Evolutionary conservation across 1,140 invertebrate species (phyloP), one percentile per base, ranked within the genome.

Genomic region (Drosophila takahashii): DNA sequence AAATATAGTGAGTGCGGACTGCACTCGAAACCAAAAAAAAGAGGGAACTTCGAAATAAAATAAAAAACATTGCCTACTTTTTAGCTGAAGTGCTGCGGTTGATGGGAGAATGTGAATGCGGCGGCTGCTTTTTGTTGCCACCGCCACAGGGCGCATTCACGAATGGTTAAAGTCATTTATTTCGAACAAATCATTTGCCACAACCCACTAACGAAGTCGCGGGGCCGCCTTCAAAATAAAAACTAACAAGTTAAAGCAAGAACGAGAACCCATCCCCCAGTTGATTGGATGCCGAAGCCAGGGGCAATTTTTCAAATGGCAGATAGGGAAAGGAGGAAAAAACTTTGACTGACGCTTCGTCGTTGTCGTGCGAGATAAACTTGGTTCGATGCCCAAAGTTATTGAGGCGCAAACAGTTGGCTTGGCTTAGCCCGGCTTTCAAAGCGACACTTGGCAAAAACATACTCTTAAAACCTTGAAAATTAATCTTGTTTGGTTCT

Each of bases 101-200:
- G 58, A 50, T 61, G 36, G 75, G 61, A 42, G 42, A 64, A 74
- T 71, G 81, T 42, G 64, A 67, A 39, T 70, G 64, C 64, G 62
- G 64, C 64, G 50, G 50, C 50, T 27, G 62, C 56, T 77, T 80
- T 85, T 77, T 84, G 48, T 54, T 22, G 47, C 18, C 22, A 18
- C 27, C 27, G 18, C 56, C 66, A 34, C 58, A 39, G 58, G 32
- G 15, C 27, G 44, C 61, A 65, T 74, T 74, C 41, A 66, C 74
- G 77, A 86, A 86, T 86, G 81, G 78, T 81, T 75, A 81, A 86
- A 85, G 81, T 86, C 83, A 85, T 85, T 85, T 85, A 86, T 85
- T 87, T 85, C 67, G 57, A 86, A 85, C 81, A 85, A 85, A 85
- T 86, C 81, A 85, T 86, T 85, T 77, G 66, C 72, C 77, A 76